phyloP scores from a whole-genome alignment of 2,113 vertebrate species.

The Gymnobelideus leadbeateri region DNA sequence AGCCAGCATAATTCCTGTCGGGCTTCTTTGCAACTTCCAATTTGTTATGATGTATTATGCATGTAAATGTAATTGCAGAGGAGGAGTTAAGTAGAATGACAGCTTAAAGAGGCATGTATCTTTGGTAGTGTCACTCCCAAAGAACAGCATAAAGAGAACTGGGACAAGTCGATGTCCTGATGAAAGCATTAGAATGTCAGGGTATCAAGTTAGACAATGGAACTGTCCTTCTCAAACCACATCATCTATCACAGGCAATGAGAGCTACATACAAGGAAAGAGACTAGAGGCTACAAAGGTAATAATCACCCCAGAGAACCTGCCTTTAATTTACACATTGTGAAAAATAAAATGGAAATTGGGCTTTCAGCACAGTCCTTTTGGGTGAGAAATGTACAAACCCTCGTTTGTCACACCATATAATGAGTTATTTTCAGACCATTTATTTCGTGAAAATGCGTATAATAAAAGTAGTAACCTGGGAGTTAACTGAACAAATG shows the following conservation, averaged over 20 bases:
- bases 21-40: slow-evolving; percentile 78
- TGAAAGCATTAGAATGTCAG: slow-evolving; percentile 79
- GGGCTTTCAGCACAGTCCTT: slow-evolving; percentile 70
- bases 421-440: slow-evolving; percentile 76
- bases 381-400: slow-evolving; percentile 64
- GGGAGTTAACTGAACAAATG: slow-evolving; percentile 71
- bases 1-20: slow-evolving; percentile 78
- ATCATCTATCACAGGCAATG: slow-evolving; percentile 53
- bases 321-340: slow-evolving; percentile 56
- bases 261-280: slow-evolving; percentile 63
- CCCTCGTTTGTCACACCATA: slow-evolving; percentile 59
- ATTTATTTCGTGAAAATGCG: slow-evolving; percentile 74
- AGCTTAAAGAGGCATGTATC: slow-evolving; percentile 78
- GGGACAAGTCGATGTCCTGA: slow-evolving; percentile 73
- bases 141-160: slow-evolving; percentile 76
- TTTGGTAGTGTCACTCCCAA: slow-evolving; percentile 78
- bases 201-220: slow-evolving; percentile 76
- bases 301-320: slow-evolving; percentile 55
- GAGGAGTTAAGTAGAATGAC: slow-evolving; percentile 80
- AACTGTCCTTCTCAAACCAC: slow-evolving; percentile 65
- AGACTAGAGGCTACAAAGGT: slow-evolving; percentile 43
- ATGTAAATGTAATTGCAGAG: slow-evolving; percentile 82
- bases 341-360: slow-evolving; percentile 75
- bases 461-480: slow-evolving; percentile 77
- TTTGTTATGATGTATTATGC: slow-evolving; percentile 85